Percentiles rank a stretch among this genome's conserved stretches.
These are phyloP conservation scores for Tipula lateralis DNA, from an alignment of 2,888 invertebrate species.

Conservation along the genomic window DNA sequence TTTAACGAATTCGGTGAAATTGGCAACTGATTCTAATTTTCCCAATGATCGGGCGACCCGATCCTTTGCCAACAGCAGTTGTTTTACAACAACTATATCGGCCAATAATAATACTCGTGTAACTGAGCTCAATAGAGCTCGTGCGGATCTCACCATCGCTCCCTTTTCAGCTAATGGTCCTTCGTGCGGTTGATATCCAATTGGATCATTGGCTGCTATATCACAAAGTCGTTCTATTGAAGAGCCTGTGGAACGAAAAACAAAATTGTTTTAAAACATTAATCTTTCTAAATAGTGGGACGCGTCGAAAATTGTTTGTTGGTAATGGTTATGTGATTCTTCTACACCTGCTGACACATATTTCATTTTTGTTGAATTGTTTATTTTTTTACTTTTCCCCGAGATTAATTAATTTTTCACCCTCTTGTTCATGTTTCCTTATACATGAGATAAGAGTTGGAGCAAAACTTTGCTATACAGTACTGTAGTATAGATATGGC, in stretches of 20 bases:
- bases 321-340: not conserved
- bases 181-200: constrained; percentile 55
- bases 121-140: constrained; percentile 89
- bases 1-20: constrained; percentile 96
- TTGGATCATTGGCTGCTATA: constrained; percentile 54
- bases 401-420: not conserved
- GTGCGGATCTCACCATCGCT: constrained; percentile 83
- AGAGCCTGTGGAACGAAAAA: constrained; percentile 58
- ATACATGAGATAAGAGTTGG: not conserved
- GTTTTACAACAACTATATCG: constrained; percentile 96
- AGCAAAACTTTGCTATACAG: no score
- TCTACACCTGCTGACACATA: not conserved
- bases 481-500: not conserved
- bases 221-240: constrained; percentile 90
- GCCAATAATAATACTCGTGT: constrained; percentile 93
- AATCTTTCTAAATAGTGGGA: not conserved
- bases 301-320: not conserved
- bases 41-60: constrained; percentile 84
- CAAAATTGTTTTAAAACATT: not conserved
- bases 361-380: not conserved
- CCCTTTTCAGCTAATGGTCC: constrained; percentile 65
- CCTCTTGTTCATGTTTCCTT: not conserved
- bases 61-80: constrained; percentile 90
- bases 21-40: constrained; percentile 79
- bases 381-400: not conserved